Evolutionary conservation across 2,888 invertebrate species (phyloP), one percentile per base, ranked within the genome.

Genomic region (Andrena bicolor): DNA sequence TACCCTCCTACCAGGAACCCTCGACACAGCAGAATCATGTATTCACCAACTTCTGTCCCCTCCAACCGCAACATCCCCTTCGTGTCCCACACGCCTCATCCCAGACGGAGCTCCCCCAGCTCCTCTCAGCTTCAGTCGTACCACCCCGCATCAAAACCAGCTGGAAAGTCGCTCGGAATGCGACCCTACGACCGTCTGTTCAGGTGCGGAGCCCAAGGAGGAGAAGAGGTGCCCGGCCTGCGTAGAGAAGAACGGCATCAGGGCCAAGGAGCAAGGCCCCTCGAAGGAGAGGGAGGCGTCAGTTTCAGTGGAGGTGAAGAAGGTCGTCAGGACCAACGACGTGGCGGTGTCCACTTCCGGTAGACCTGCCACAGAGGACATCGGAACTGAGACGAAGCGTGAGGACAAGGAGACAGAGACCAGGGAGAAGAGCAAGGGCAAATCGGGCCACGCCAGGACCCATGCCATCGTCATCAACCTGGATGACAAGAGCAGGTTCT

Each of bases 401-500:
- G 94, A 94, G 80, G 94, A 94, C 76, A 94, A 95, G 0, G 95
- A 95, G 78, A 91, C 94, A 2, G 81, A 81, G n/a, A 4, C 63
- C 4, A 72, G 78, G 73, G 71, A 87, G 51, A 91, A 73, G 84
- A 89, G 49, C 66, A 87, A 82, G 76, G 90, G 88, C 71, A 93
- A 92, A 92, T 96, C 96, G 8, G 96, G 96, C 0, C 97, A 96
- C 89, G 96, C 96, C 16, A 95, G 96, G 90, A 96, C 96, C 82
- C 97, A 96, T 90, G 96, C 96, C n/a, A 97, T 97, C 90, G 96
- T 97, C 88, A 96, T 97, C 86, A 97, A 97, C 94, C 94, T 97
- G 90, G 97, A 97, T 92, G 97, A 97, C 94, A 97, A 97, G 91
- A 97, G 96, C 93, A 95, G 97, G 90, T 97, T 97, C 93, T 97